phyloP scores from a whole-genome alignment of 2,888 invertebrate genomes.

The Leptinotarsa juncta region DNA sequence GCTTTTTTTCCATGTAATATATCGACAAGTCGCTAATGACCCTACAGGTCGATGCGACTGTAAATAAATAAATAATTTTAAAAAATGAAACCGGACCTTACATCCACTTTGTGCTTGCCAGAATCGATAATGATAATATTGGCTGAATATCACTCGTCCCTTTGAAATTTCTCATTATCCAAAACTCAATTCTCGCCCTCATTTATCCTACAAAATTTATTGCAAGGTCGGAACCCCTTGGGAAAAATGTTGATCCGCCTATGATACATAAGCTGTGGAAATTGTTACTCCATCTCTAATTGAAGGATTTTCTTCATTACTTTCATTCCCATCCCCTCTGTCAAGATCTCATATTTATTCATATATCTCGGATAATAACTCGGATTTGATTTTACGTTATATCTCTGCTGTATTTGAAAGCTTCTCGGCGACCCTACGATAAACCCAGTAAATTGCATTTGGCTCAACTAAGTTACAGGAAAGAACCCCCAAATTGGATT shows the following conservation, averaged over 20 bases:
- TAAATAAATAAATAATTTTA: too few species aligned
- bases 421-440: conserved; percentile 22
- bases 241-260: not conserved
- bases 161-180: too few species aligned
- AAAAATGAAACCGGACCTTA: too few species aligned
- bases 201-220: not conserved
- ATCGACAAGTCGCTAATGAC: too few species aligned
- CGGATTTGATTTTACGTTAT: conserved; percentile 24
- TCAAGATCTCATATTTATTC: conserved; percentile 22
- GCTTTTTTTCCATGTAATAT: too few species aligned
- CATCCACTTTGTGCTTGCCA: too few species aligned
- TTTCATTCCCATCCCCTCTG: not conserved
- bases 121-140: too few species aligned
- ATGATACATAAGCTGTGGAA: not conserved
- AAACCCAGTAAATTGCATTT: conserved; percentile 29
- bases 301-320: conserved; percentile 5
- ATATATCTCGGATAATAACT: conserved; percentile 19
- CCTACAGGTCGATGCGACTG: too few species aligned
- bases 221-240: not conserved
- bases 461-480: conserved; percentile 23
- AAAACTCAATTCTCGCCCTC: too few species aligned
- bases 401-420: conserved; percentile 16
- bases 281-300: conserved; percentile 6
- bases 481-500: conserved; percentile 27
- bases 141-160: too few species aligned